A percentile compares a stretch with the other conserved stretches of the same genome.
Evolutionary conservation across 1,140 invertebrate genomes (phyloP).

Genomic region (Megalopta genalis): DNA sequence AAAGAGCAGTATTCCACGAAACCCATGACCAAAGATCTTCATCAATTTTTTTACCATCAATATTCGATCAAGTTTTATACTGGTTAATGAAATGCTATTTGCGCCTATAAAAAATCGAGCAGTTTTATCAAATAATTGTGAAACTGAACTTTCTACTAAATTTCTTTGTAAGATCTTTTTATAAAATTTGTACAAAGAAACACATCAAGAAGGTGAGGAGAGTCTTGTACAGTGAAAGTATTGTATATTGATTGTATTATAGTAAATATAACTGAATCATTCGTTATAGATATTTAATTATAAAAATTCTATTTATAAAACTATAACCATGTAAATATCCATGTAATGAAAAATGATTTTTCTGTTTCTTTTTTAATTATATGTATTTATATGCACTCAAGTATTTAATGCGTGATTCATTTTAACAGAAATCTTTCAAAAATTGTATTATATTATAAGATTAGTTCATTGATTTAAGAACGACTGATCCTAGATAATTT

Average conservation of each 20-base stretch:
- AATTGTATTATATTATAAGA: neutral
- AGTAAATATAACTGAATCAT: conserved; percentile 27
- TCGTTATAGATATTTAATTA: conserved; percentile 26
- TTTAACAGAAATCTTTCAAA: neutral
- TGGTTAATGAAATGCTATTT: conserved; percentile 19
- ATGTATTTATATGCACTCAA: neutral
- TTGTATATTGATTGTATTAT: conserved; percentile 43
- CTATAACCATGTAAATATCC: conserved; percentile 29
- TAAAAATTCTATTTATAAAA: conserved; percentile 41
- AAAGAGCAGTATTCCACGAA: conserved; percentile 49
- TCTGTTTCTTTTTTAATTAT: neutral
- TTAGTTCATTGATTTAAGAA: neutral
- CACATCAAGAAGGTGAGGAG: neutral
- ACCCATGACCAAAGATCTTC: conserved; percentile 46
- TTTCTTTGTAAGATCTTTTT: neutral
- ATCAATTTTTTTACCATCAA: conserved; percentile 37
- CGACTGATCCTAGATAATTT: neutral
- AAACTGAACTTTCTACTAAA: conserved; percentile 3
- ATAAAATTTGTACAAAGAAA: conserved; percentile 23
- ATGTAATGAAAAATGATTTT: neutral
- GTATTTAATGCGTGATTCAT: neutral
- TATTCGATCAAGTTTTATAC: conserved; percentile 17
- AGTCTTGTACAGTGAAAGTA: conserved; percentile 22
- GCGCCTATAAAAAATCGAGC: neutral
- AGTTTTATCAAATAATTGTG: neutral